Evolutionary conservation across 2,888 invertebrate genomes (phyloP), one percentile per base, ranked within the genome.

Genomic region (Panopea generosa): DNA sequence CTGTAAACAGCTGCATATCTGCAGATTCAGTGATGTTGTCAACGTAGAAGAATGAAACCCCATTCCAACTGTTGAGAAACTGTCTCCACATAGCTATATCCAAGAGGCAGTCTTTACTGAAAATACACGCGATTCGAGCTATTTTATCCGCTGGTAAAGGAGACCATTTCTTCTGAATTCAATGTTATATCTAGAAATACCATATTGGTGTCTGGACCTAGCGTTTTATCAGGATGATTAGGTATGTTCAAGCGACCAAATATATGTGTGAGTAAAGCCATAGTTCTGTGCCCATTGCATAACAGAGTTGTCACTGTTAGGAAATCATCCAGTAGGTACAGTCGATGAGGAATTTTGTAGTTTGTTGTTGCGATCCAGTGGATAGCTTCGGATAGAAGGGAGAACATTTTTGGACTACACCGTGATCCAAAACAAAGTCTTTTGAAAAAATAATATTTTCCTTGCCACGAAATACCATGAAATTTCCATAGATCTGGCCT

Each of bases 261-360:
- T 4, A 83, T 26, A 2, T 43, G 20, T 11, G 50, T 56, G 9
- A 79, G n/a, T 14, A 74, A 20, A n/a, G 70, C 73, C 73, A 77
- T 82, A 22, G 76, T 82, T 24, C 73, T 57, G n/a, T 77, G 57
- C 1, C 72, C 76, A 20, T 43, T 27, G 20, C 9, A 18, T 14
- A 43, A 27, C 2, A 70, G 67, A 14, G 16, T 2, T 9, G 73
- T 62, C 20, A 78, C 45, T 16, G 70, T 59, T 11, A 82, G 33
- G 53, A 77, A 82, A 26, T 78, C 75, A 69, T 82, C 77, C 20
- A 82, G 50, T 7, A 82, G 22, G 33, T 77, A 69, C 9, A 78
- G 66, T 18, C 75, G 66, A 26, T 60, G 38, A 2, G 50, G 2
- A 18, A 82, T 70, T 1, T 40, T 38, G 50, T 82, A 77, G 29